Evolutionary conservation across 92 coral and sea anemone species (phyloP).

Genomic region (Siderastrea radians): DNA sequence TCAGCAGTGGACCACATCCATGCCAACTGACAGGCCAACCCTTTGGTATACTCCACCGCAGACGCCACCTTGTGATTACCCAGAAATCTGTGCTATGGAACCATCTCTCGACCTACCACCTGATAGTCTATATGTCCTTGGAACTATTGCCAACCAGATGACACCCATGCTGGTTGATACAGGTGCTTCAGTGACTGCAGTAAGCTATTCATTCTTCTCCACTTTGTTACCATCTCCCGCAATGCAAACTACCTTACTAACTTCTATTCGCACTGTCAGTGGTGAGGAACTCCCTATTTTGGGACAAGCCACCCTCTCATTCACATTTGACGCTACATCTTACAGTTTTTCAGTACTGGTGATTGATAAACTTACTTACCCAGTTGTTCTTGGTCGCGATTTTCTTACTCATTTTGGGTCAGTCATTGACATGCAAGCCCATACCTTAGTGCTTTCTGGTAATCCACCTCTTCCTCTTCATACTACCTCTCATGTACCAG

Average conservation of each 20-base stretch:
- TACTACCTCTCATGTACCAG: background rate
- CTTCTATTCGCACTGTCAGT: constrained; percentile 54
- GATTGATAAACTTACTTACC: constrained; percentile 1
- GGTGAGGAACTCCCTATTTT: constrained; percentile 41
- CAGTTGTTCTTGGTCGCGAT: constrained; percentile 66
- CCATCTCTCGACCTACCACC: background rate
- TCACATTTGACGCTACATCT: background rate
- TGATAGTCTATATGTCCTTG: background rate
- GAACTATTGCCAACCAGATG: background rate
- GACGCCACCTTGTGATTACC: too few species aligned
- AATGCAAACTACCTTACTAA: background rate
- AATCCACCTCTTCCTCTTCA: background rate
- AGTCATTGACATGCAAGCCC: background rate
- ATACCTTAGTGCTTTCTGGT: constrained; percentile 1
- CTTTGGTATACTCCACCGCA: too few species aligned
- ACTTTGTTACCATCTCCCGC: background rate
- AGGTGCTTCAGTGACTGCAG: constrained; percentile 54
- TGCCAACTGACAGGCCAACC: too few species aligned
- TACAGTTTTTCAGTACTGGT: constrained; percentile 29
- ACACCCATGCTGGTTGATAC: constrained; percentile 43
- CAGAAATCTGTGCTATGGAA: too few species aligned
- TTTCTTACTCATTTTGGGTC: constrained; percentile 46
- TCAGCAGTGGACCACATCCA: too few species aligned
- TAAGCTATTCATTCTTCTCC: constrained; percentile 19
- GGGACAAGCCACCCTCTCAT: constrained; percentile 15